These are phyloP conservation scores for Troides oblongomaculatus DNA, from an alignment of 2,888 invertebrate species.

Conservation along the genomic window DNA sequence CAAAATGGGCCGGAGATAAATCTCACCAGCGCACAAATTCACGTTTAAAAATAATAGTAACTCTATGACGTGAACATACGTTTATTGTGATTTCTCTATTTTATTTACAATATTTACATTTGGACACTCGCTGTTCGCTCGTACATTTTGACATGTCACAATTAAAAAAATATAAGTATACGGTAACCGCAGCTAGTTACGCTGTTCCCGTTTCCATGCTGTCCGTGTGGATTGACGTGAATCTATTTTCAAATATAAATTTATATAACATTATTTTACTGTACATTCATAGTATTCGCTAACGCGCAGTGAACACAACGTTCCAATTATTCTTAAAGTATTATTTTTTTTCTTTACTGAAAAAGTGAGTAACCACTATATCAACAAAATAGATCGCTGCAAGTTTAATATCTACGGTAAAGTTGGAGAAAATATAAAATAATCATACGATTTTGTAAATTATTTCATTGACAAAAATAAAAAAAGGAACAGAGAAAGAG, in stretches of 20 bases:
- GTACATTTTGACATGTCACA: neutral
- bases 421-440: too few species aligned
- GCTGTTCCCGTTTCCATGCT: neutral
- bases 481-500: too few species aligned
- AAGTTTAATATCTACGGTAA: too few species aligned
- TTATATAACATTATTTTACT: neutral
- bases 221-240: neutral
- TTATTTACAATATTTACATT: conserved; percentile 39
- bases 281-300: neutral
- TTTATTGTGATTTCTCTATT: conserved; percentile 31
- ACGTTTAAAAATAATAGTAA: conserved; percentile 38
- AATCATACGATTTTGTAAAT: too few species aligned
- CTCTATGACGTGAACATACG: conserved; percentile 35
- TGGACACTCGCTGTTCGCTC: neutral
- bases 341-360: neutral
- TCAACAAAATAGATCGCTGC: too few species aligned
- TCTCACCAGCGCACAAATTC: conserved; percentile 33
- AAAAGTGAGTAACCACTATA: too few species aligned
- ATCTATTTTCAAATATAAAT: neutral
- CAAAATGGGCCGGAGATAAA: conserved; percentile 9
- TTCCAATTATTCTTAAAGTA: neutral
- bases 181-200: neutral
- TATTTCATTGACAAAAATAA: too few species aligned
- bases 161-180: neutral
- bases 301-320: neutral